Conservation (phyloP, 2,113 vertebrate genomes). For the Antennarius striatus region DNA sequence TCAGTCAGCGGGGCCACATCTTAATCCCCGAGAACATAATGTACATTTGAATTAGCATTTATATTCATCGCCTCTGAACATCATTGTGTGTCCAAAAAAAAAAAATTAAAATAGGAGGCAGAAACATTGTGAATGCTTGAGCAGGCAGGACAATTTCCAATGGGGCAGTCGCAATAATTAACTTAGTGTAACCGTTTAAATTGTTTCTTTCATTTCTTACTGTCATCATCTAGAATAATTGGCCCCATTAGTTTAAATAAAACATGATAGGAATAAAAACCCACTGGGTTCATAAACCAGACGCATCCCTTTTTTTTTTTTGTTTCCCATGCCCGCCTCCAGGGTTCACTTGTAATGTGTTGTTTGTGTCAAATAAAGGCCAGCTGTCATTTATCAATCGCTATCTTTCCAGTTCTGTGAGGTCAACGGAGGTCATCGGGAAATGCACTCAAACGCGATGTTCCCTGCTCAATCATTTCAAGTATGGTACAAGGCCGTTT, state of each 20-base stretch:
- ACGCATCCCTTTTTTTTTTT: background rate
- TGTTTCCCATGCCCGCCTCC: no score
- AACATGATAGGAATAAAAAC: background rate
- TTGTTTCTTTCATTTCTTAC: constrained; percentile 1
- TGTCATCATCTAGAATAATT: constrained; percentile 10
- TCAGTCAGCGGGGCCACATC: constrained; percentile 46
- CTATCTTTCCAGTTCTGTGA: background rate
- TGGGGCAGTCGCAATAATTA: constrained; percentile 34
- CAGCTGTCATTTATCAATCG: background rate
- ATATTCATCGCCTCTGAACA: constrained; percentile 42
- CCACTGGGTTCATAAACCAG: background rate
- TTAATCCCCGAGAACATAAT: constrained; percentile 62
- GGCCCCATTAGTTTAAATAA: constrained; percentile 1
- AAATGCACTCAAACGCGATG: background rate
- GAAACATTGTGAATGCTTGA: constrained; percentile 38
- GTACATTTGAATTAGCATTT: constrained; percentile 63
- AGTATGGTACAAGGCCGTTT: background rate
- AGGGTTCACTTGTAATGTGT: background rate
- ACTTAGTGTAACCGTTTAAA: constrained; percentile 10
- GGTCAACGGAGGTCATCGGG: background rate
- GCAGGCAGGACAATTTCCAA: constrained; percentile 37
- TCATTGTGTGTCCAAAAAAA: constrained; percentile 38
- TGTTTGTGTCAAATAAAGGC: constrained; percentile 8
- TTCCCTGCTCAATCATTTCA: background rate
- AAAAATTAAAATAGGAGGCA: background rate